Base-by-base conservation (phyloP, 2,113 vertebrate genomes). In the Typhlomys cinereus region DNA sequence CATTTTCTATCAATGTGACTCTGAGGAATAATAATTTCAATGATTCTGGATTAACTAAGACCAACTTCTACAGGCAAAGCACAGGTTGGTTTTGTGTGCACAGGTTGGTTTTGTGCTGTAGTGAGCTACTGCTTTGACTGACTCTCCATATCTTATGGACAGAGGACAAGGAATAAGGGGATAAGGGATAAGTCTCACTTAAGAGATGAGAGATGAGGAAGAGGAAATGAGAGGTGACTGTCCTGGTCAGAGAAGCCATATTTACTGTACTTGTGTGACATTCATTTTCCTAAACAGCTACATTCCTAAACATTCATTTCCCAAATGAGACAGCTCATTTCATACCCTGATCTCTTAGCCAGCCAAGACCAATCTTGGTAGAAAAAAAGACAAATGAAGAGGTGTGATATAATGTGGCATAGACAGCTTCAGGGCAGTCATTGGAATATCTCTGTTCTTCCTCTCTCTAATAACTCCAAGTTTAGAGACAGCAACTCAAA, bases 241-340 rank as follows among this genome's bases (percentile, higher is more conserved):
- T 18, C 27, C 7, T 0, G 14, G 29, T 48, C 5, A 41, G 79
- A 70, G 52, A 5, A 1, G 2, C 25, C 4, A 1, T 2, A 1
- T 14, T 91, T 80, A 29, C 31, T 20, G 29, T 61, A 64, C 66
- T 80, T 70, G 78, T 27, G 21, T 23, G 54, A 39, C 23, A 23
- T 70, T 66, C 1, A 5, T 81, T 90, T 88, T 88, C 39, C 57
- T 73, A 5, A 36, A 48, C 5, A 23, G 23, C n/a, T 92, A 66
- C 69, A 23, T 79, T 29, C 14, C 44, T 83, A 79, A 59, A 86
- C 21, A 36, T 50, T 9, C n/a, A 66, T 84, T 34, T 46, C 50
- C n/a, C 25, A 36, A 2, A 73, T 17, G 48, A n/a, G 36, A 25
- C n/a, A 14, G 13, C 39, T 59, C 48, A 27, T 6, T 7, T 73